These are phyloP conservation scores for Lydus trimaculatus DNA, from an alignment of 2,888 invertebrate species.

Conservation along the genomic window DNA sequence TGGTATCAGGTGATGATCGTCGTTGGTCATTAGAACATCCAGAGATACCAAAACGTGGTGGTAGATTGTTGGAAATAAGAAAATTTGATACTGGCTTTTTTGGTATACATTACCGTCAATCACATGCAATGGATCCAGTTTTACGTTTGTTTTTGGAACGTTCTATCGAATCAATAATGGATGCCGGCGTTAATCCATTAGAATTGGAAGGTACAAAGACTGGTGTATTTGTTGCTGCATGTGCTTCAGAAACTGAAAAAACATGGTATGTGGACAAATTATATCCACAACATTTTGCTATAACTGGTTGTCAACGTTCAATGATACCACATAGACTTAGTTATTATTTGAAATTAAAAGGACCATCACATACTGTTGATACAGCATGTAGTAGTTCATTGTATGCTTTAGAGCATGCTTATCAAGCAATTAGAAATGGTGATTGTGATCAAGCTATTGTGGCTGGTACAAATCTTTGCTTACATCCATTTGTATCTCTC, in stretches of 20 bases:
- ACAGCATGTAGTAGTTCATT: conserved; percentile 96
- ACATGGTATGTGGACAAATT: conserved; percentile 77
- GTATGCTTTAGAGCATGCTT: conserved; percentile 85
- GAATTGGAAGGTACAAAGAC: conserved; percentile 75
- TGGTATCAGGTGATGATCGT: conserved; percentile 80
- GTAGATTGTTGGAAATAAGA: conserved; percentile 42
- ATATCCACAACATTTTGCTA: conserved; percentile 64
- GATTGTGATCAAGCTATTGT: conserved; percentile 90
- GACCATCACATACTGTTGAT: conserved; percentile 93
- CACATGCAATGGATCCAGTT: conserved; percentile 65
- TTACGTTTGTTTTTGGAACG: conserved; percentile 68
- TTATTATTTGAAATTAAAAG: conserved; percentile 85
- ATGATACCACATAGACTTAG: conserved; percentile 93
- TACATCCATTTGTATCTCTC: conserved; percentile 87
- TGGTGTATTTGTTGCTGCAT: conserved; percentile 82
- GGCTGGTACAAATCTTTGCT: conserved; percentile 83
- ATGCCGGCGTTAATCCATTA: conserved; percentile 73
- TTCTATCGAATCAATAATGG: conserved; percentile 67
- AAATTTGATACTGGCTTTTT: conserved; percentile 67
- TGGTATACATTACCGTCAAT: conserved; percentile 72
- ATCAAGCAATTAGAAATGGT: conserved; percentile 77
- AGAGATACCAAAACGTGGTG: conserved; percentile 63
- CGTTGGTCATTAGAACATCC: conserved; percentile 76
- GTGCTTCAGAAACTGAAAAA: conserved; percentile 79
- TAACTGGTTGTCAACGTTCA: conserved; percentile 73